These are phyloP conservation scores for Adelognathus sp. DNA, from an alignment of 2,888 invertebrate genomes.

Conservation along the genomic window DNA sequence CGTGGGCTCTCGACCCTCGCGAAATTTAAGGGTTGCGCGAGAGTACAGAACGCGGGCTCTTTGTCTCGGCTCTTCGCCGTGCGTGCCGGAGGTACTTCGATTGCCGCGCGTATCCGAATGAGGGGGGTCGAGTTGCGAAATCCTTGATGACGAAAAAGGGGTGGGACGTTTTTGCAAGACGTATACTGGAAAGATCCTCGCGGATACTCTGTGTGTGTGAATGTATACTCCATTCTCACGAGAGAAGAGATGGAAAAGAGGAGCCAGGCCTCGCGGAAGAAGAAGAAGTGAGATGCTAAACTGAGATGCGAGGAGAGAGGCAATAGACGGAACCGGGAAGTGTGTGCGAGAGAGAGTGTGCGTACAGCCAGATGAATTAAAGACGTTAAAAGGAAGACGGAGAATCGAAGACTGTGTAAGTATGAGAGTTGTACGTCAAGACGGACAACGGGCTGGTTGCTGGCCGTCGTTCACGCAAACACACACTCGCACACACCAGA, in stretches of 20 bases:
- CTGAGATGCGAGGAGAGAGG: background rate
- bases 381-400: slow-evolving; percentile 47
- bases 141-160: background rate
- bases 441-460: slow-evolving; percentile 60
- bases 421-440: slow-evolving; percentile 30
- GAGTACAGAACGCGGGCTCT: slow-evolving; percentile 62
- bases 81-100: slow-evolving; percentile 27
- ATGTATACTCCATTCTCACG: background rate
- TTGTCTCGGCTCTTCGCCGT: slow-evolving; percentile 69
- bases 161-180: slow-evolving; percentile 18
- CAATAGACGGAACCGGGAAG: slow-evolving; percentile 52
- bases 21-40: slow-evolving; percentile 68
- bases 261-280: background rate
- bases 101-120: background rate
- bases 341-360: slow-evolving; percentile 31
- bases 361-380: slow-evolving; percentile 43
- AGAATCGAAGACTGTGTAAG: slow-evolving; percentile 25
- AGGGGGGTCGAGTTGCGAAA: background rate
- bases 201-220: too few relatives aligned
- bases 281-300: slow-evolving; percentile 13
- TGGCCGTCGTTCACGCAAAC: slow-evolving; percentile 58
- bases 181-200: slow-evolving; percentile 11
- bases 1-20: slow-evolving; percentile 45
- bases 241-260: slow-evolving; percentile 17
- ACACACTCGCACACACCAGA: slow-evolving; percentile 10